These are phyloP conservation scores for Caenorhabditis inopinata DNA, from an alignment of 1,140 invertebrate species.

Conservation along the genomic window DNA sequence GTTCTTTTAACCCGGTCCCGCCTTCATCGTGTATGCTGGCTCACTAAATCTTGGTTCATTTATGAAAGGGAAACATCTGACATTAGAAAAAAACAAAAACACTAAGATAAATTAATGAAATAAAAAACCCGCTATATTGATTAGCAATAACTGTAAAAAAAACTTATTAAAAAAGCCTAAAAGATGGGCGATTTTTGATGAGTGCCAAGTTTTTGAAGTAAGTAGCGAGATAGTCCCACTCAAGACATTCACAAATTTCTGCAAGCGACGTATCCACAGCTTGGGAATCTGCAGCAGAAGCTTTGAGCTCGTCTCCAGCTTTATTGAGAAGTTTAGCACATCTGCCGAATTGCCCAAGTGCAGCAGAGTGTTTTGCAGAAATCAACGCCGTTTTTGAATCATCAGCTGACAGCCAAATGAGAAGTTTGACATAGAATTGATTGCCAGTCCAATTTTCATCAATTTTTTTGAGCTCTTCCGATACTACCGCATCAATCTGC, in stretches of 20 bases:
- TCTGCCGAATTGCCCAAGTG: constrained; percentile 10
- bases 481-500: neutral
- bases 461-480: neutral
- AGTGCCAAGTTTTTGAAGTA: constrained; percentile 2
- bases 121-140: neutral
- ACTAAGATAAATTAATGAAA: no score
- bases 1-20: no score
- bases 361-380: neutral
- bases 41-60: no score
- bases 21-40: no score
- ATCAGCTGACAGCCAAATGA: neutral
- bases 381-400: neutral
- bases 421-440: neutral
- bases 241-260: neutral
- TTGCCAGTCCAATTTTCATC: neutral
- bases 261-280: neutral
- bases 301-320: neutral
- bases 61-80: no score
- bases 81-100: no score
- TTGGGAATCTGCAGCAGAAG: neutral
- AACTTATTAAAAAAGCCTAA: neutral
- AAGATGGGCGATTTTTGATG: neutral
- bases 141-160: neutral
- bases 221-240: neutral
- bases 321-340: constrained; percentile 5